Evolutionary conservation across 1,140 invertebrate species (phyloP), one percentile per base, ranked within the genome.

Genomic region (Rhyacophila brunnea): DNA sequence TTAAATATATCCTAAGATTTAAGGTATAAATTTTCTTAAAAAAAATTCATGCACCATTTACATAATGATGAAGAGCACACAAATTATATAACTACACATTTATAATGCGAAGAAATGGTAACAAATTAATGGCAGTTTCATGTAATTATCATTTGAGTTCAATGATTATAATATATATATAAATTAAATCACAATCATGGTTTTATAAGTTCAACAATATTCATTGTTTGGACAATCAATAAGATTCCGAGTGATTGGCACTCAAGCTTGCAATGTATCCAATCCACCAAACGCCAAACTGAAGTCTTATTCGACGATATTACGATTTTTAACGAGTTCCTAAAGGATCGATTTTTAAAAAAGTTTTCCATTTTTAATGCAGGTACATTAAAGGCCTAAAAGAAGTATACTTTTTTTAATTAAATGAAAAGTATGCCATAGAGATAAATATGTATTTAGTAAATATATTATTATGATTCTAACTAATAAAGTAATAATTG

Each of bases 391-490:
- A 13, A 32, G 40, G 23, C 17, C 15, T 17, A 28, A 28, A 28
- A 28, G 23, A 28, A 28, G 23, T 28, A 28, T 28, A 40, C n/a
- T 40, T 13, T 40, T 40, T 40, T 40, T 40, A 40, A n/a, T 5
- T 13, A 40, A 40, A 15, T 45, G 43, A 45, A 45, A 19, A 17
- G 10, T 45, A 17, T 45, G 17, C n/a, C 43, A 45, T n/a, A 15
- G n/a, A 45, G n/a, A 45, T 13, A 40, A 13, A 40, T 40, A 15
- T 59, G 40, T 51, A 49, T 19, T 44, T 54, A 42, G 36, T 44
- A 46, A 51, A 9, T 58, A 15, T 45, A 40, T 60, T 47, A 46
- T 49, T 50, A 28, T 35, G 23, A 50, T 17, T 44, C 50, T 58
- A 44, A 6, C 49, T 43, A 50, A 35, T 50, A 58, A 44, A 50